phyloP scores from a whole-genome alignment of 2,888 invertebrate genomes.

The Tenthredo notha region DNA sequence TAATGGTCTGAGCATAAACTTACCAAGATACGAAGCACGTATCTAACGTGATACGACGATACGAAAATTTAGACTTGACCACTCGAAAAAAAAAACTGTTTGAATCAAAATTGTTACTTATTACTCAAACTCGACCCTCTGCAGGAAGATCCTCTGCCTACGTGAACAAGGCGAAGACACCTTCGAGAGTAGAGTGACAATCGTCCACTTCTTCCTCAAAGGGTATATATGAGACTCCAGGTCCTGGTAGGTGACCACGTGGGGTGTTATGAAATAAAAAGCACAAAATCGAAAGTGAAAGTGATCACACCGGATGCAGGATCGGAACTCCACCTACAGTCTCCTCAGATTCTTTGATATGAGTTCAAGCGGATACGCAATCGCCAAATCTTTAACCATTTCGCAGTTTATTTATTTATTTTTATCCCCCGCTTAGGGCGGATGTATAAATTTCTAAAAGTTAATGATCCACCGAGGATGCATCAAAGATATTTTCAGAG shows the following conservation, averaged over 20 bases:
- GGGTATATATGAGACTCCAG: constrained; percentile 66
- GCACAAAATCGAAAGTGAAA: constrained; percentile 77
- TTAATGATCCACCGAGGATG: neutral
- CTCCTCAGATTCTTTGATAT: constrained; percentile 10
- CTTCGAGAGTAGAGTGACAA: constrained; percentile 44
- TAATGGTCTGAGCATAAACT: neutral
- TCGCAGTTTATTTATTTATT: no score
- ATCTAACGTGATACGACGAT: neutral
- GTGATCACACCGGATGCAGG: constrained; percentile 73
- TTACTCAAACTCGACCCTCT: neutral
- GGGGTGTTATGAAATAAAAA: constrained; percentile 58
- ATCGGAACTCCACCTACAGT: constrained; percentile 66
- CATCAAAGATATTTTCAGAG: neutral
- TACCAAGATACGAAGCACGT: neutral
- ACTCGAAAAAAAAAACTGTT: neutral
- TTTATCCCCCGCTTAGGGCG: neutral
- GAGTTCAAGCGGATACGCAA: neutral
- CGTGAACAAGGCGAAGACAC: constrained; percentile 32
- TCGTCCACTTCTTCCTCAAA: constrained; percentile 17
- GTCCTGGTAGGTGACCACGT: constrained; percentile 58
- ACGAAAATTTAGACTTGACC: neutral
- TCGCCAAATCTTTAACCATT: neutral
- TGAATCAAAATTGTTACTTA: neutral
- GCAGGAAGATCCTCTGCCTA: neutral
- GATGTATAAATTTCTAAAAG: neutral